These are phyloP conservation scores for Liolophura sinensis DNA, from an alignment of 1,140 invertebrate genomes.

Conservation along the genomic window DNA sequence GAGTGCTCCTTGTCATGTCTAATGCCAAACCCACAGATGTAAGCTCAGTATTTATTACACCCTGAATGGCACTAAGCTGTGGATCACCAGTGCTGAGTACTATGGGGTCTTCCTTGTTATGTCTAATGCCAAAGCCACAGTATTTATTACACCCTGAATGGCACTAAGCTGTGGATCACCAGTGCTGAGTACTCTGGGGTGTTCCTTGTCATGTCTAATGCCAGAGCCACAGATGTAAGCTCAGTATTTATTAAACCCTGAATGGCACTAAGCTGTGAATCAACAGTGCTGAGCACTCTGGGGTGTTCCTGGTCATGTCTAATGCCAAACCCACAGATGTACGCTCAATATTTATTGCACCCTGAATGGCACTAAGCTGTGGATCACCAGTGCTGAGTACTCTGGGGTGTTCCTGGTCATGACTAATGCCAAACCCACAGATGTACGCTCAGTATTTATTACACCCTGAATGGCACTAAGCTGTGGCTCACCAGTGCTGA, in stretches of 20 bases:
- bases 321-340: constrained; percentile 54
- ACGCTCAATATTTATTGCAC: constrained; percentile 8
- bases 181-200: constrained; percentile 85
- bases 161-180: constrained; percentile 83
- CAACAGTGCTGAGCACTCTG: constrained; percentile 89
- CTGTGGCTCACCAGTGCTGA: constrained; percentile 94
- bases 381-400: no score
- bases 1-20: constrained; percentile 59
- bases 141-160: constrained; percentile 57
- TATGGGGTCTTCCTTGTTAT: no score
- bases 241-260: constrained; percentile 50
- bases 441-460: constrained; percentile 29
- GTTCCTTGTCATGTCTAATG: constrained; percentile 60
- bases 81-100: no score
- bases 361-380: no score
- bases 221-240: constrained; percentile 46
- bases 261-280: constrained; percentile 79
- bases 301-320: constrained; percentile 59
- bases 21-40: constrained; percentile 54
- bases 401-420: constrained; percentile 44
- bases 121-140: no score
- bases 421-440: no score
- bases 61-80: no score
- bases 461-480: constrained; percentile 63
- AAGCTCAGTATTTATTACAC: constrained; percentile 9